Conservation (phyloP, 1,140 invertebrate genomes). For the Telenomus remus region DNA sequence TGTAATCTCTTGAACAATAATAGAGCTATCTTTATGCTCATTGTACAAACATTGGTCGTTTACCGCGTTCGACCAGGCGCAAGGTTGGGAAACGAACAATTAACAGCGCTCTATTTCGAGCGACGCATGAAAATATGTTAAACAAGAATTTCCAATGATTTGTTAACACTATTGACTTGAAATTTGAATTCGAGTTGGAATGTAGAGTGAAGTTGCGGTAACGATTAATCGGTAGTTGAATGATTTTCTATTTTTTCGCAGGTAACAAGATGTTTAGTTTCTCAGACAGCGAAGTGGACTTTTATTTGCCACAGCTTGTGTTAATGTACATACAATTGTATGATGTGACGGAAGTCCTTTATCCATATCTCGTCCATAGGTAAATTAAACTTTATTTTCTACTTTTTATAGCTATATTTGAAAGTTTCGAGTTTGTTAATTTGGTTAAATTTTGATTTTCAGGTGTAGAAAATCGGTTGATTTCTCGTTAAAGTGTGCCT, state of each 20-base stretch:
- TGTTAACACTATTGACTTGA: too few species aligned
- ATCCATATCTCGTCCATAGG: conserved; percentile 96
- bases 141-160: too few species aligned
- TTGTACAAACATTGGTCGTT: conserved; percentile 1
- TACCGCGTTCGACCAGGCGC: background rate
- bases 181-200: too few species aligned
- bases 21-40: conserved; percentile 1
- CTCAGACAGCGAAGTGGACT: conserved; percentile 92
- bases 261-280: conserved; percentile 98
- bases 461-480: conserved; percentile 95
- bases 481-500: conserved; percentile 96
- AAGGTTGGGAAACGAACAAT: too few species aligned
- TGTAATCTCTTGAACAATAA: conserved; percentile 10
- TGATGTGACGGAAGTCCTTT: conserved; percentile 94
- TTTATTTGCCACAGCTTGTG: conserved; percentile 97
- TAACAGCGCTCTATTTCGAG: too few species aligned
- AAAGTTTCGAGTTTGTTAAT: too few species aligned
- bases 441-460: conserved; percentile 58
- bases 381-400: conserved; percentile 65
- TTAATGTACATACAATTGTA: conserved; percentile 99
- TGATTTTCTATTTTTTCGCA: conserved; percentile 63
- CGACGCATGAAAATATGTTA: too few species aligned
- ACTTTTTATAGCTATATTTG: background rate
- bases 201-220: too few species aligned
- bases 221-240: background rate